Evolutionary conservation across 2,113 vertebrate species (phyloP), one percentile per base, ranked within the genome.

Genomic region (Nymphicus hollandicus): DNA sequence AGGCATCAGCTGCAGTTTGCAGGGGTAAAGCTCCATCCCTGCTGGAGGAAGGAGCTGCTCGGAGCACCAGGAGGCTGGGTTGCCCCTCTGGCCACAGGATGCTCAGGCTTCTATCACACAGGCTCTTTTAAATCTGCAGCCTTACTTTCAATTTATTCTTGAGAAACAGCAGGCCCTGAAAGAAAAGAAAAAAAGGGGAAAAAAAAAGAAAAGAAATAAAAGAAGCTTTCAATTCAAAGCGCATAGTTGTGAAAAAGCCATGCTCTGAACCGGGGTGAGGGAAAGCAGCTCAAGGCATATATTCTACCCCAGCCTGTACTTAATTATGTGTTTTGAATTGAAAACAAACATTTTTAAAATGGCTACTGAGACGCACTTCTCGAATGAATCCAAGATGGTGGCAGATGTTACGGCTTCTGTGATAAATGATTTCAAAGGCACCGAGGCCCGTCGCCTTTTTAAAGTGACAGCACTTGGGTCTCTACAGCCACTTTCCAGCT

Each of bases 311-410:
- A 29, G 93, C 58, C 82, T 97, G 93, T 88, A 93, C 86, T 97
- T 95, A 97, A 97, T 96, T 97, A 97, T 89, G 81, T 96, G 92
- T 94, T 97, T 80, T 84, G 96, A 96, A 95, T 97, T 77, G 87
- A 95, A 97, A 97, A 94, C 96, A 98, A 97, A 95, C 72, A 17
- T 80, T 94, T 89, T 96, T 83, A 93, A 96, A 93, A 95, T 86
- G 65, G 93, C 93, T 95, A 92, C 97, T 96, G 93, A 94, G 94
- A 82, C 52, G 96, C 94, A 77, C 60, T 87, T 95, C 93, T 81
- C 23, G 56, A 95, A 88, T 88, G 84, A 94, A 71, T 94, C 94
- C 89, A 96, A 97, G 95, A 96, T 95, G 86, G 85, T 96, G 90
- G 93, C 78, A 92, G 58, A 47, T 61, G 82, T 95, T 81, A 69